Evolutionary conservation across 1,140 invertebrate species (phyloP).

Genomic region (Akabosia matsudoensis): DNA sequence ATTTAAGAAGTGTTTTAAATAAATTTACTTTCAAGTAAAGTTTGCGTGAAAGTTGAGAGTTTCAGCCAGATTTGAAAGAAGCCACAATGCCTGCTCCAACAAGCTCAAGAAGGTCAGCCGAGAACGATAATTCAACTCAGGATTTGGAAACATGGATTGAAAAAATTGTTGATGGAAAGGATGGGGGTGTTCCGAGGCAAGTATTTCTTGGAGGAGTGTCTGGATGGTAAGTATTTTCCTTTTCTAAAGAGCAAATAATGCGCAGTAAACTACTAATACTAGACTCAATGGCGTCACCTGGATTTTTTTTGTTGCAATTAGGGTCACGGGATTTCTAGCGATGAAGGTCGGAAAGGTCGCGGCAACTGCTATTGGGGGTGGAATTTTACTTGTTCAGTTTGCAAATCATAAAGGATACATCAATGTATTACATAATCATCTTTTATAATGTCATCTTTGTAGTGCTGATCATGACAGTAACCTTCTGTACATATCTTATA

Average conservation of each 20-base stretch:
- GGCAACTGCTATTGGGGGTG: constrained; percentile 80
- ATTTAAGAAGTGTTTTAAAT: too few species aligned
- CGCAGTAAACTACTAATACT: too few species aligned
- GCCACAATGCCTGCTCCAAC: constrained; percentile 15
- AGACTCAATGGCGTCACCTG: too few species aligned
- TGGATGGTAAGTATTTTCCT: constrained; percentile 85
- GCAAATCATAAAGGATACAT: constrained; percentile 89
- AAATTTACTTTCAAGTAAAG: too few species aligned
- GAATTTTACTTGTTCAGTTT: constrained; percentile 82
- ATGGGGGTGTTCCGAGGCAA: constrained; percentile 80
- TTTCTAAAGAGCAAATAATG: neutral
- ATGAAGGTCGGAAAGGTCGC: constrained; percentile 89
- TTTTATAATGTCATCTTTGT: neutral
- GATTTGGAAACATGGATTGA: constrained; percentile 40
- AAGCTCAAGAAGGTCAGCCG: constrained; percentile 8
- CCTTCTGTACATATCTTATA: too few species aligned
- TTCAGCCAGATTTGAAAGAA: neutral
- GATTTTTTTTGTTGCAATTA: too few species aligned
- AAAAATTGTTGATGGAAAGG: constrained; percentile 62
- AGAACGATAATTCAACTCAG: neutral
- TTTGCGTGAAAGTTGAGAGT: too few species aligned
- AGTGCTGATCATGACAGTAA: too few species aligned
- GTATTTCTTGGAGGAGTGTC: constrained; percentile 76
- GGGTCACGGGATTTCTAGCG: constrained; percentile 82
- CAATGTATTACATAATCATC: constrained; percentile 55